Evolutionary conservation across 2,797 vertebrate species (phyloP).

Genomic region (Nannoperca australis): DNA sequence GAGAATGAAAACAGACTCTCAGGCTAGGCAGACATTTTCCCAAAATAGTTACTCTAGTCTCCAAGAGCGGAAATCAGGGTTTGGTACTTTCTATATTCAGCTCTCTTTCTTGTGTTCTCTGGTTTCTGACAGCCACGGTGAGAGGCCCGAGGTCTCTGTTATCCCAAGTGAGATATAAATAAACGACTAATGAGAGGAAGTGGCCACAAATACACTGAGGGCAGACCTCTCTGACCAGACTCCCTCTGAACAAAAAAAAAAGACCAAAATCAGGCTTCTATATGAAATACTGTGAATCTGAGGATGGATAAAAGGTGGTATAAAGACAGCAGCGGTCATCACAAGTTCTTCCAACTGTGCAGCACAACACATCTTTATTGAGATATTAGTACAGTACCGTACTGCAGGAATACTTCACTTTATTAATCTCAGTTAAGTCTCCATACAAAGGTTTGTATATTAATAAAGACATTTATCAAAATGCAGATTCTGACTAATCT

Average conservation of each 20-base stretch:
- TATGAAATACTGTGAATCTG: constrained; percentile 1
- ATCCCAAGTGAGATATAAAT: constrained; percentile 48
- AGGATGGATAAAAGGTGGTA: neutral
- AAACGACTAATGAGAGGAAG: constrained; percentile 64
- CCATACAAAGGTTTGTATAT: constrained; percentile 69
- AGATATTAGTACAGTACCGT: constrained; percentile 50
- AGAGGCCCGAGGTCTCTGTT: constrained; percentile 47
- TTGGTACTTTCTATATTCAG: constrained; percentile 74
- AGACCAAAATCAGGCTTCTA: constrained; percentile 6
- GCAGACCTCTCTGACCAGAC: constrained; percentile 9
- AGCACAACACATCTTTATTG: constrained; percentile 62
- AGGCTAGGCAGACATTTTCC: constrained; percentile 41
- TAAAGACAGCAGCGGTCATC: constrained; percentile 9
- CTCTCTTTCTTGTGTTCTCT: constrained; percentile 37
- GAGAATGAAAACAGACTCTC: constrained; percentile 56
- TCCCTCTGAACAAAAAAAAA: constrained; percentile 12
- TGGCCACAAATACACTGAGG: constrained; percentile 31
- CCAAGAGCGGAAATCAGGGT: constrained; percentile 65
- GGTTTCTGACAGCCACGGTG: constrained; percentile 41
- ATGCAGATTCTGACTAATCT: constrained; percentile 56
- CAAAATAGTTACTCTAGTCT: constrained; percentile 70
- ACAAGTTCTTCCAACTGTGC: constrained; percentile 33
- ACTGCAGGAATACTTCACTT: constrained; percentile 71
- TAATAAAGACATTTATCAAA: constrained; percentile 76
- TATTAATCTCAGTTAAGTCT: constrained; percentile 65